A percentile compares a stretch with the other conserved stretches of the same genome.
Evolutionary conservation across 2,888 invertebrate species (phyloP).

Genomic region (Limulus polyphemus): DNA sequence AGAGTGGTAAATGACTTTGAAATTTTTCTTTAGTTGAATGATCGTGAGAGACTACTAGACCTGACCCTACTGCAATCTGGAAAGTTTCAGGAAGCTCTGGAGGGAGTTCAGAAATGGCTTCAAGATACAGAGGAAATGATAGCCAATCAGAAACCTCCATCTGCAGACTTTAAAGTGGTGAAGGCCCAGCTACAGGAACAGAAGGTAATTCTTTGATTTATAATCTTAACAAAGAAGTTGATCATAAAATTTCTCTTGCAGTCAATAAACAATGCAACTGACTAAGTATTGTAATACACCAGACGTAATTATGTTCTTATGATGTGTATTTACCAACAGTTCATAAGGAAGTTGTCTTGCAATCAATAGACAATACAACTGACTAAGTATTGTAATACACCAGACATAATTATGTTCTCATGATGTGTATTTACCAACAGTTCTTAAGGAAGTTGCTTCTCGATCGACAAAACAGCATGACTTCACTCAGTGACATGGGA

Average conservation of each 20-base stretch:
- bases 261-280: too few species aligned
- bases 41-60: conserved; percentile 78
- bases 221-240: too few species aligned
- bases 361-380: too few species aligned
- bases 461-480: conserved; percentile 88
- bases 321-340: conserved; percentile 36
- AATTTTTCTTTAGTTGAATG: conserved; percentile 47
- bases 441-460: conserved; percentile 93
- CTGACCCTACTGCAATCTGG: conserved; percentile 87
- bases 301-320: too few species aligned
- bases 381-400: too few species aligned
- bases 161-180: conserved; percentile 93
- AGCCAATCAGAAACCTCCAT: conserved; percentile 88
- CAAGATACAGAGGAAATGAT: conserved; percentile 96
- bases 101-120: conserved; percentile 89
- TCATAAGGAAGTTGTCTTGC: conserved; percentile 95
- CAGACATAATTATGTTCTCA: too few species aligned
- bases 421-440: conserved; percentile 23
- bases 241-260: too few species aligned
- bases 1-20: too few species aligned
- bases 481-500: conserved; percentile 80
- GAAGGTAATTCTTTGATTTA: conserved; percentile 41
- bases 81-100: conserved; percentile 89
- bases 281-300: too few species aligned
- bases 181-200: conserved; percentile 97